Base-by-base conservation (phyloP, 1,140 invertebrate genomes). In the Melitaea cinxia region DNA sequence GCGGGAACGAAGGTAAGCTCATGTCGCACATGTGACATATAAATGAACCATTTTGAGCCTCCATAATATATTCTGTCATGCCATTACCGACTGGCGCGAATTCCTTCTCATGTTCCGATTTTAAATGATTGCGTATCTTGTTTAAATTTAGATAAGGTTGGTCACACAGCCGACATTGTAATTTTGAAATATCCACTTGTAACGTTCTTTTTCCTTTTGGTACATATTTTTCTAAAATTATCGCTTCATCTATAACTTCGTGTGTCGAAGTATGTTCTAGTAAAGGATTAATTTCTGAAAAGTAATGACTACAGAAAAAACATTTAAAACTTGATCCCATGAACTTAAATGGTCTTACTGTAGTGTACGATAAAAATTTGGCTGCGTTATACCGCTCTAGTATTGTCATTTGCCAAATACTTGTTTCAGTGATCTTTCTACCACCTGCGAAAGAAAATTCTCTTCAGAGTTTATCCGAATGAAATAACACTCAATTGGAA, bases 311-410 rank as follows among this genome's bases (percentile, higher is more conserved):
- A 52, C 84, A 87, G 50, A 68, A 85, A 56, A 84, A 85, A 63
- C 84, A 85, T 68, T 76, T 83, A 37, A 80, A 85, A 55, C 65
- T 75, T 4, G 66, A 77, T 0, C 80, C 77, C 72, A 75, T 78
- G 47, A 75, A 85, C 17, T 75, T 70, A 47, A 85, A 84, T 3
- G 83, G 82, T 37, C 69, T 63, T 6, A 73, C 78, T n/a, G 75
- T 78, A 0, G 78, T 80, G 21, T 65, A 55, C 33, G 66, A 58
- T 50, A 81, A 68, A 57, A 88, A 72, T 0, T 65, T 63, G 0
- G 75, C 75, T 2, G 78, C 80, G 37, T 87, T 85, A 59, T 74
- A 71, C 19, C 81, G 74, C 37, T 87, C 82, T 0, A 70, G n/a
- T 23, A 73, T 60, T 0, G 81, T 87, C 64, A 82, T 67, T 66